Evolutionary conservation across 2,113 vertebrate genomes (phyloP).

Genomic region (Callaeas wilsoni): DNA sequence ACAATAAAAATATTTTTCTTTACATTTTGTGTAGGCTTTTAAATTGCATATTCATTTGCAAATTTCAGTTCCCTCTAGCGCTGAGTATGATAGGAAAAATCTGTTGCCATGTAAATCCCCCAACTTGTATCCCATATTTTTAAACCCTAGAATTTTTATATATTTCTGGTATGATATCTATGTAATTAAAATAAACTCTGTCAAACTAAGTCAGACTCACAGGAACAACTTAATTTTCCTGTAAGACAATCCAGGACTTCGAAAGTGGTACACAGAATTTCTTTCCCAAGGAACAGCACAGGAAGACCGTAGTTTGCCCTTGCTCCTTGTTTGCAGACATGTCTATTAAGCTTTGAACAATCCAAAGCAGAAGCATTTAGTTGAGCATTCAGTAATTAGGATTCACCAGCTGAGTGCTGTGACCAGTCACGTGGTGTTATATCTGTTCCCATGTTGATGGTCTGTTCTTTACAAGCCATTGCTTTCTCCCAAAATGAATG

Average conservation of each 20-base stretch:
- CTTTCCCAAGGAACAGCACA: background rate
- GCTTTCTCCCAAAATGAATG: slow-evolving; percentile 34
- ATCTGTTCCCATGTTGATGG: slow-evolving; percentile 20
- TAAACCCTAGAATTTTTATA: background rate
- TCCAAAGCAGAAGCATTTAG: background rate
- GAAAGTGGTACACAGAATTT: background rate
- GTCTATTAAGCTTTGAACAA: background rate
- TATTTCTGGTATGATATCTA: background rate
- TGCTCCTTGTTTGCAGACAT: background rate
- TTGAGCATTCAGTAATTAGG: background rate
- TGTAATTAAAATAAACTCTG: background rate
- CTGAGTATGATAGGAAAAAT: background rate
- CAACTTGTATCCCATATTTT: background rate
- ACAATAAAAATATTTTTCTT: slow-evolving; percentile 25
- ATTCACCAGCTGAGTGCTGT: background rate
- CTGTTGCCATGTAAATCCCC: background rate
- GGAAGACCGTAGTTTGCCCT: background rate
- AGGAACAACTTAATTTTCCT: background rate
- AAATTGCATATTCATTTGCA: slow-evolving; percentile 5
- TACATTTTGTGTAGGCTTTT: background rate
- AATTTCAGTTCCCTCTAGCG: background rate
- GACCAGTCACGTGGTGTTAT: background rate
- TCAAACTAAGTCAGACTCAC: background rate
- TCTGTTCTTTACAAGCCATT: slow-evolving; percentile 10
- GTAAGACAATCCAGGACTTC: background rate